Evolutionary conservation across 1,140 invertebrate genomes (phyloP), one percentile per base, ranked within the genome.

Genomic region (Subanguina moxae): DNA sequence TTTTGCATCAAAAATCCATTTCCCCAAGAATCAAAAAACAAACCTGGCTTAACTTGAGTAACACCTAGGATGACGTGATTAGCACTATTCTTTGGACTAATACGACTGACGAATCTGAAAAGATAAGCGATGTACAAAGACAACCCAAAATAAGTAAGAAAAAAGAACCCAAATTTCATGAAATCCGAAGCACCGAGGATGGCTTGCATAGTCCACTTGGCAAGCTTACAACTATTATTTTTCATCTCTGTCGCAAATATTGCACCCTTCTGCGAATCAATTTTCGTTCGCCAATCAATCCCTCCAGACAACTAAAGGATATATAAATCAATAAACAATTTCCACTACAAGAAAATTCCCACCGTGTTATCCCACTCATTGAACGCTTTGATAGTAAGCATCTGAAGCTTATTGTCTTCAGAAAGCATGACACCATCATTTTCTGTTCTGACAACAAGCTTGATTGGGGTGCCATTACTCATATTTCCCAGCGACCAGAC

Each of bases 321-420:
- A 66, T 66, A 27, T 38, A 5, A 3, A 56, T 9, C 11, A 67
- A 71, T 71, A 28, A 13, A 28, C 21, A 56, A 56, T 56, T 56
- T 23, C 3, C 3, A 23, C 9, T 23, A 13, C 28, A 23, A 5
- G 21, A 56, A 56, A 23, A 13, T 25, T 76, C 82, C 77, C 84
- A 88, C 87, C 80, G 93, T 90, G 0, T 93, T 93, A 83, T 97
- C 94, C 94, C 94, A 98, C 84, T 99, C 95, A 84, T 98, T 99
- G 0, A 99, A 86, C 0, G 94, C 93, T 84, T 97, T 97, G 73
- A 99, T 93, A 15, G 92, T 93, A 30, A 98, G 86, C 83, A 91
- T 96, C 77, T 91, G 93, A 0, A 92, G 90, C 0, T 91, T 91
- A 3, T 28, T 28, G 13, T 62, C 28, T 3, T 3, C 3, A 5